Evolutionary conservation across 2,113 vertebrate genomes (phyloP).

Genomic region (Psophia crepitans): DNA sequence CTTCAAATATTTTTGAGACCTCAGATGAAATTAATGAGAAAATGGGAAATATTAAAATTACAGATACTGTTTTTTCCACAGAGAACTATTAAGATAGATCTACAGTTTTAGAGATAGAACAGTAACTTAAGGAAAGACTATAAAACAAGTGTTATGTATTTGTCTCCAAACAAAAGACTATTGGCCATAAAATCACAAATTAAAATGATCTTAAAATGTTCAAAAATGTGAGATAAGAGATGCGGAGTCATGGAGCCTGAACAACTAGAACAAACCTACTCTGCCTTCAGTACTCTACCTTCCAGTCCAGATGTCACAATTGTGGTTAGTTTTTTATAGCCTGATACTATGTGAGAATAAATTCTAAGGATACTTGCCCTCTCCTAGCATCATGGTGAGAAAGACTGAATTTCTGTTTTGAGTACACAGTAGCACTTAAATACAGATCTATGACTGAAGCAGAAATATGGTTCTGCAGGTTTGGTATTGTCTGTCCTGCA

Average conservation of each 20-base stretch:
- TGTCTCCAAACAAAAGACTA: neutral
- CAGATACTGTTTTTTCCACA: neutral
- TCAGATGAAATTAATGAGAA: neutral
- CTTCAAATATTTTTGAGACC: neutral
- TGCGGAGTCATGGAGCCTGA: neutral
- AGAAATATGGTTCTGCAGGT: neutral
- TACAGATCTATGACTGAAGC: neutral
- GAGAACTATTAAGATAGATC: neutral
- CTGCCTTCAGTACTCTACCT: neutral
- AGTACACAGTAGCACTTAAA: neutral
- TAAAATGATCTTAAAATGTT: neutral
- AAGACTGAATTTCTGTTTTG: neutral
- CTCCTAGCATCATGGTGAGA: neutral
- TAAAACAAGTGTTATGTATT: neutral
- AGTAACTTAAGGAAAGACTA: neutral
- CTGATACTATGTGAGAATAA: neutral
- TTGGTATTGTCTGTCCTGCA: neutral
- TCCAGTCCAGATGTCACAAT: neutral
- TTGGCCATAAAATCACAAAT: neutral
- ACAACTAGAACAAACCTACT: neutral
- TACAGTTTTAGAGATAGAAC: neutral
- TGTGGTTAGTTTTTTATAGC: neutral
- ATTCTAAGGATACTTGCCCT: neutral
- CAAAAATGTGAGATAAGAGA: neutral
- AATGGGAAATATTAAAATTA: neutral